A percentile compares a stretch with the other conserved stretches of the same genome.
These are phyloP conservation scores for Aspidiotus destructor DNA, from an alignment of 2,888 invertebrate species.

Conservation along the genomic window DNA sequence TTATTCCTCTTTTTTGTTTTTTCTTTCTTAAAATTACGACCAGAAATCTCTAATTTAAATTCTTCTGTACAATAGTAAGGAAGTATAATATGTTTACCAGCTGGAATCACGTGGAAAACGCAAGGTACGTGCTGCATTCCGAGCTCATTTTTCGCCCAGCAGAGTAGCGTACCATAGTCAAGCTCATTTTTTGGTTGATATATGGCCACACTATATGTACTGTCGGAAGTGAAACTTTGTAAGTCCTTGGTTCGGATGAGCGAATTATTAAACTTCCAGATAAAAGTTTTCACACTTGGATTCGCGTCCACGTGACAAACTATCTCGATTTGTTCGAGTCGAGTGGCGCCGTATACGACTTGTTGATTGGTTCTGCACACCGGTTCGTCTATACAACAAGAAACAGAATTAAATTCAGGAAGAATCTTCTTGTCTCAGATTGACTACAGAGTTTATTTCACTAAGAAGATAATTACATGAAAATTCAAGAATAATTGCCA, in stretches of 20 bases:
- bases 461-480: too few relatives aligned
- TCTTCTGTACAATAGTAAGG: background rate
- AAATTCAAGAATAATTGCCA: too few relatives aligned
- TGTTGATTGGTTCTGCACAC: constrained; percentile 36
- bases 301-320: constrained; percentile 41
- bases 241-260: constrained; percentile 49
- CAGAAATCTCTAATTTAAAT: too few relatives aligned
- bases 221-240: constrained; percentile 45
- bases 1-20: too few relatives aligned
- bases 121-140: constrained; percentile 36
- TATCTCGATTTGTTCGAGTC: constrained; percentile 34
- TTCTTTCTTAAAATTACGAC: too few relatives aligned
- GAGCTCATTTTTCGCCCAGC: constrained; percentile 36
- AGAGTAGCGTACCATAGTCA: constrained; percentile 37
- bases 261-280: constrained; percentile 42
- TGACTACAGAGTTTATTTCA: too few relatives aligned
- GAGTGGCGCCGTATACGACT: constrained; percentile 36
- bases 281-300: constrained; percentile 40
- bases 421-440: too few relatives aligned
- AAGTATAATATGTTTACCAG: constrained; percentile 34
- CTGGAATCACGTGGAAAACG: constrained; percentile 37
- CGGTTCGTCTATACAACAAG: constrained; percentile 35
- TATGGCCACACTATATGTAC: constrained; percentile 39
- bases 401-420: too few relatives aligned
- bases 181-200: constrained; percentile 42